Percentiles rank a stretch among this genome's conserved stretches.
These are phyloP conservation scores for Sericinus montela DNA, from an alignment of 2,888 invertebrate species.

Conservation along the genomic window DNA sequence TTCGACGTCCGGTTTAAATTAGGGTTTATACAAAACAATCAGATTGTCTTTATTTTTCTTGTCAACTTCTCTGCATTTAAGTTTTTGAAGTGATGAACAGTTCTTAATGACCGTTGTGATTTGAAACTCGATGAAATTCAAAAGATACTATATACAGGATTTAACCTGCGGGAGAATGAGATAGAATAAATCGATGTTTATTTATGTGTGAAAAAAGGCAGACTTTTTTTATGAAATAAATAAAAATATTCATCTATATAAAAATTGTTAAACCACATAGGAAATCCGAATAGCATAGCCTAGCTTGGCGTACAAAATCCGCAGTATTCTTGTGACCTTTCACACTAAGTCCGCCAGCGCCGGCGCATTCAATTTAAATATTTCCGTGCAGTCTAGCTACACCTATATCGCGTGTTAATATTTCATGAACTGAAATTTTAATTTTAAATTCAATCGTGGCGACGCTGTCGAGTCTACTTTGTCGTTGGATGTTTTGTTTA, in stretches of 20 bases:
- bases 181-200: no score
- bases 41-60: constrained; percentile 3
- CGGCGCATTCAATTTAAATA: constrained; percentile 57
- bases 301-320: constrained; percentile 55
- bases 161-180: no score
- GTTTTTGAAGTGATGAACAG: no score
- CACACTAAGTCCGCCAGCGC: constrained; percentile 39
- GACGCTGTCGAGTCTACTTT: constrained; percentile 25
- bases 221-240: constrained; percentile 17
- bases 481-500: constrained; percentile 23
- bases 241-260: constrained; percentile 24
- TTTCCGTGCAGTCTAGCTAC: constrained; percentile 40
- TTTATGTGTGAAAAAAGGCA: no score
- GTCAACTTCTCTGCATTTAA: not conserved
- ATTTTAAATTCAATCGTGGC: constrained; percentile 50
- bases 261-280: constrained; percentile 26
- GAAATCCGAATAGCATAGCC: constrained; percentile 35
- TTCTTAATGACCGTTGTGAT: no score
- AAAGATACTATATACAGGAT: no score
- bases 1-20: constrained; percentile 42
- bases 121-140: no score
- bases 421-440: constrained; percentile 63
- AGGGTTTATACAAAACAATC: constrained; percentile 17
- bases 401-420: constrained; percentile 56
- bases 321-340: constrained; percentile 49